Percentiles rank a stretch among this genome's conserved stretches.
These are phyloP conservation scores for Synergus gifuensis DNA, from an alignment of 2,888 invertebrate genomes.

Conservation along the genomic window DNA sequence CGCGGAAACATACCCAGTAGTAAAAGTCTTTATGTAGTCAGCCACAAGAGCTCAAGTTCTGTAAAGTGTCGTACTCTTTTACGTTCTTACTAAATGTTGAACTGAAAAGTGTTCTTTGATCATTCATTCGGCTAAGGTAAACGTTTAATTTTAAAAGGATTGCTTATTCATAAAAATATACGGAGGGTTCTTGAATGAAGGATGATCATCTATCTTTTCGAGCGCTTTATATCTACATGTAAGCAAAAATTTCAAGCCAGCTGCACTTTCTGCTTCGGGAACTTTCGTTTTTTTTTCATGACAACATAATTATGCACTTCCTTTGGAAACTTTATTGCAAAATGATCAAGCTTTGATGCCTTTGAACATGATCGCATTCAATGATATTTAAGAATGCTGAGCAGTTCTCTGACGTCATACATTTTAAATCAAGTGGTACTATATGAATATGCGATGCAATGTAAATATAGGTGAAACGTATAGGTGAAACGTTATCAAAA, in stretches of 20 bases:
- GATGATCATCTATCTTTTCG: background rate
- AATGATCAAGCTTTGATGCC: background rate
- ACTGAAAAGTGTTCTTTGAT: background rate
- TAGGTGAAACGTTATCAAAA: background rate
- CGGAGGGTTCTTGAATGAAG: background rate
- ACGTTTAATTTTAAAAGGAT: background rate
- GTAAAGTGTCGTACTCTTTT: background rate
- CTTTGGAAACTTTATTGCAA: background rate
- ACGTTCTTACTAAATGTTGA: background rate
- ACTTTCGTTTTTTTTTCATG: background rate
- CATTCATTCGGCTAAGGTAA: background rate
- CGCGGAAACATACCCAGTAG: background rate
- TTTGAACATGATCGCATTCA: constrained; percentile 1
- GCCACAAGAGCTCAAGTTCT: background rate
- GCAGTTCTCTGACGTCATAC: background rate
- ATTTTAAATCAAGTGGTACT: constrained; percentile 20
- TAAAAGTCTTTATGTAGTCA: constrained; percentile 27
- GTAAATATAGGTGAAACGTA: constrained; percentile 40
- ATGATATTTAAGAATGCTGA: constrained; percentile 6
- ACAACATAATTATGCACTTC: background rate
- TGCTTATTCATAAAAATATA: background rate
- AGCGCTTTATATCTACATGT: background rate
- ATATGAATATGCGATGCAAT: constrained; percentile 51
- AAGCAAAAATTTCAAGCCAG: background rate
- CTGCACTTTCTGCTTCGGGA: background rate